These are phyloP conservation scores for Ectobius pallidus DNA, from an alignment of 2,888 invertebrate genomes.

Conservation along the genomic window DNA sequence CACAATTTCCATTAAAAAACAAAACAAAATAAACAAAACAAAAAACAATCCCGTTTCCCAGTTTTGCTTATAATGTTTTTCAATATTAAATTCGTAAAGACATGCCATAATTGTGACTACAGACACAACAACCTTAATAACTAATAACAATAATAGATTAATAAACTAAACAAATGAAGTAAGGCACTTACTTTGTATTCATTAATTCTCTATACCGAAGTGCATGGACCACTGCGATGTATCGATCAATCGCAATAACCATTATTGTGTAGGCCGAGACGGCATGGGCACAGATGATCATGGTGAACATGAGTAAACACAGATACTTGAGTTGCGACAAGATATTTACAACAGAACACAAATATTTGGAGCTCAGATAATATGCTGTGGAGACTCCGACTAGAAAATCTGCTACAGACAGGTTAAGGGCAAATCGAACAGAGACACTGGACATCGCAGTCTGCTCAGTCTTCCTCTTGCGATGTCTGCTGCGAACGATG, in stretches of 20 bases:
- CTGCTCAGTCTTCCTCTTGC: not conserved
- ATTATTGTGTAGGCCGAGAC: constrained; percentile 35
- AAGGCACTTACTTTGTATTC: constrained; percentile 35
- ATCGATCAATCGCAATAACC: constrained; percentile 39
- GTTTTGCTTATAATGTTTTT: no score
- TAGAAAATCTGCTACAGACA: constrained; percentile 38
- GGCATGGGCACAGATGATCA: constrained; percentile 27
- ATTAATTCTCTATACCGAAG: constrained; percentile 41
- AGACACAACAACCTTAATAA: no score
- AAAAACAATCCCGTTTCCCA: no score
- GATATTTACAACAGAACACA: constrained; percentile 30
- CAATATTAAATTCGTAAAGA: no score
- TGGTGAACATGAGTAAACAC: constrained; percentile 36
- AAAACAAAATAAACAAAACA: no score
- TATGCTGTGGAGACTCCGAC: constrained; percentile 35
- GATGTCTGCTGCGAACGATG: constrained; percentile 9
- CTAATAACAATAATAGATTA: constrained; percentile 2
- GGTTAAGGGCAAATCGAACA: constrained; percentile 36
- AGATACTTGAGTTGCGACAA: not conserved
- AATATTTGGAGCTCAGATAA: constrained; percentile 39
- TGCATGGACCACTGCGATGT: constrained; percentile 41
- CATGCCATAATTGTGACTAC: no score
- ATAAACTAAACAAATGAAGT: no score
- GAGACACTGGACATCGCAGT: constrained; percentile 4
- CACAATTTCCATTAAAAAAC: no score